Percentiles rank a stretch among this genome's conserved stretches.
phyloP scores from a whole-genome alignment of 2,797 vertebrate species.

The Alouatta caraya region DNA sequence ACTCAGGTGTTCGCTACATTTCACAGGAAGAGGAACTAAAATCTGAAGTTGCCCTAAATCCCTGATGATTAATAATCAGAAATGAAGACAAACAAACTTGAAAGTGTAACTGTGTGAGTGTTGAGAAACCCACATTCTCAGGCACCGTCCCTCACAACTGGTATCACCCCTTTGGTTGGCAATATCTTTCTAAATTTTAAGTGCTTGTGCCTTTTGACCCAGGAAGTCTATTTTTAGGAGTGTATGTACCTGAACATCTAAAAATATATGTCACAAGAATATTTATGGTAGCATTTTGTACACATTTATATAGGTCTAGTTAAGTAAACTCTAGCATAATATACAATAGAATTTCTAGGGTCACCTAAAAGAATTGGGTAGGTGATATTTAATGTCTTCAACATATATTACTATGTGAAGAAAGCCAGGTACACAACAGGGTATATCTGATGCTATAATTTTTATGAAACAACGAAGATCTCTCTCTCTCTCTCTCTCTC shows the following conservation, averaged over 20 bases:
- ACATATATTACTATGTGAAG: not conserved
- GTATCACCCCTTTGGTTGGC: not conserved
- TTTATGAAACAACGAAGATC: not conserved
- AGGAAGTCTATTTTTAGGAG: not conserved
- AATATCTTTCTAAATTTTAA: not conserved
- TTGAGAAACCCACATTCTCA: not conserved
- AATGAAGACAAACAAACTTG: not conserved
- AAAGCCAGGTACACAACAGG: not conserved
- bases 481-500: no score
- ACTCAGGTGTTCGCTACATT: not conserved
- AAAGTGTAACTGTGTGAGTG: not conserved
- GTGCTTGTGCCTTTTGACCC: not conserved
- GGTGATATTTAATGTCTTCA: not conserved
- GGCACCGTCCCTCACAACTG: rapidly evolving
- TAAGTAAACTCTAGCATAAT: not conserved
- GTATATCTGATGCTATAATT: not conserved
- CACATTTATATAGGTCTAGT: not conserved
- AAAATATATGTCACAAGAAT: not conserved
- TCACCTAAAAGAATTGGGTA: not conserved
- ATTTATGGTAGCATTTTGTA: not conserved
- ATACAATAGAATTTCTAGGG: not conserved
- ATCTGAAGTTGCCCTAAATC: not conserved
- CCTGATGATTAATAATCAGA: not conserved
- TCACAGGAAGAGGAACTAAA: constrained; percentile 10
- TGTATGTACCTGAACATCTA: not conserved